Conservation (phyloP, 2,113 vertebrate genomes). For the Canis aureus region DNA sequence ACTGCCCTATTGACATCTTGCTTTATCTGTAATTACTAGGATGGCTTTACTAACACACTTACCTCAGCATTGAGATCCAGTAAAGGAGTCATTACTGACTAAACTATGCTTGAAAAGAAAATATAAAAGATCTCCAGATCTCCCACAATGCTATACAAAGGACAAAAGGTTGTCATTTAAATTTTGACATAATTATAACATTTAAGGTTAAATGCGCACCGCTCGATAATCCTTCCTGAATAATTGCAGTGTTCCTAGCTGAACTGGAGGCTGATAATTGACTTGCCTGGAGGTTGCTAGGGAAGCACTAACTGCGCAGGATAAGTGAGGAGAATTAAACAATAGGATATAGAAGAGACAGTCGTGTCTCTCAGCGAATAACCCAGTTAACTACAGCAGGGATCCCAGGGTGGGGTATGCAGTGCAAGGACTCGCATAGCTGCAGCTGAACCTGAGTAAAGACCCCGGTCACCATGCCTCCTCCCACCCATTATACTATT, state of each 20-base stretch:
- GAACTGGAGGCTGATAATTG: slow-evolving; percentile 73
- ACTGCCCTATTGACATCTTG: background rate
- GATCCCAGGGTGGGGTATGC: accelerated
- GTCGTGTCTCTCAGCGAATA: background rate
- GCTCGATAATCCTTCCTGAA: slow-evolving; percentile 79
- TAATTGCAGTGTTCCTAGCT: slow-evolving; percentile 70
- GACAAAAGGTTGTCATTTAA: slow-evolving; percentile 80
- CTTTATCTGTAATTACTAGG: background rate
- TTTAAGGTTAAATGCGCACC: slow-evolving; percentile 72
- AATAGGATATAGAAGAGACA: background rate
- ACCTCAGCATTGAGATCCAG: background rate
- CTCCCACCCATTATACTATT: background rate
- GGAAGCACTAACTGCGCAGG: slow-evolving; percentile 58
- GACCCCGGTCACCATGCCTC: accelerated
- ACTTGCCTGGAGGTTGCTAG: slow-evolving; percentile 77
- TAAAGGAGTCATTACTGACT: slow-evolving; percentile 64
- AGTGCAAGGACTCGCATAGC: accelerated
- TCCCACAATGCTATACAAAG: slow-evolving; percentile 58
- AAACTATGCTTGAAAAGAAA: slow-evolving; percentile 54
- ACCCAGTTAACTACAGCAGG: background rate
- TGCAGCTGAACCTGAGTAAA: background rate
- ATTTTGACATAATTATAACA: slow-evolving; percentile 81
- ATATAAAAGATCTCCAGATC: slow-evolving; percentile 55
- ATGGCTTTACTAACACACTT: background rate
- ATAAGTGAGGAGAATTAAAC: background rate